Evolutionary conservation across 92 coral and sea anemone species (phyloP), one percentile per base, ranked within the genome.

Genomic region (Phenganax marumi): DNA sequence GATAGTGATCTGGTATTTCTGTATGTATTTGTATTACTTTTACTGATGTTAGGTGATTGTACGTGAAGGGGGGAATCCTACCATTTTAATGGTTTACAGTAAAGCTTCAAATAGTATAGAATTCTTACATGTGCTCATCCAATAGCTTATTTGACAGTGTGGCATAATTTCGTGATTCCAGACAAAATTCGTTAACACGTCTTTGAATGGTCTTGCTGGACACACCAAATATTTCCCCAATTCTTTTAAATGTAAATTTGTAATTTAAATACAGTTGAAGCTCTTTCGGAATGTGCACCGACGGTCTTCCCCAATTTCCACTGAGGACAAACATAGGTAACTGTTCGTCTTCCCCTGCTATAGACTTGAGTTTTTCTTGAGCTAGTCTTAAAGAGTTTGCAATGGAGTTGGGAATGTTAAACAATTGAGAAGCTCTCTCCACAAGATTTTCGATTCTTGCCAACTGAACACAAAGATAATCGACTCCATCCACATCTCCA

Each of bases 111-210:
- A 52, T 33, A 22, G 56, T 50, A 47, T 51, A 24, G 62, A 73
- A 17, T 85, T 64, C 88, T 85, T 77, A 77, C 88, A 77, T 75
- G 63, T 73, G 81, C 55, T 54, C 52, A 73, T 84, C 87, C 48
- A 84, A 82, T 73, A 61, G 54, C 26, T 50, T 52, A 82, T 77
- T 77, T 50, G 84, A 65, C 70, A 77, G 16, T 47, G 16, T 21
- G 7, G 76, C 17, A 23, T 73, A 85, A 66, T 13, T 68, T 5
- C 76, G 63, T 13, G 56, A 52, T 57, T 65, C 58, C 83, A 77
- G 70, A 17, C 78, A 77, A 55, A 61, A 65, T 61, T 84, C 24
- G 49, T 47, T 6, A 13, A 73, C 65, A 46, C 81, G 75, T 73
- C 86, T 55, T 72, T 56, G 86, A 18, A 83, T 61, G 4, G 86